Evolutionary conservation across 1,140 invertebrate genomes (phyloP).

Genomic region (Drosophila pandora): DNA sequence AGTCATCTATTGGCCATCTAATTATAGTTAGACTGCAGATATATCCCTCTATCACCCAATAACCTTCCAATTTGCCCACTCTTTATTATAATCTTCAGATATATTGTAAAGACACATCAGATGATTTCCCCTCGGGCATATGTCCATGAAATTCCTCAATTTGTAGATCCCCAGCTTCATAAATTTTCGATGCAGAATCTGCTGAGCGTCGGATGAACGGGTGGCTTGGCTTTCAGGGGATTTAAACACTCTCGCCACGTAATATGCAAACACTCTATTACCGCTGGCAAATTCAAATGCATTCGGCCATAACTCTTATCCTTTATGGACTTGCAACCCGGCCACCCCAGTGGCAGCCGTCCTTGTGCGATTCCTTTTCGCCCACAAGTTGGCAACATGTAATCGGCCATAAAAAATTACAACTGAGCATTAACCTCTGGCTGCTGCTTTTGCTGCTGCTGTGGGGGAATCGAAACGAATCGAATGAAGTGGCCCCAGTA

Average conservation of each 20-base stretch:
- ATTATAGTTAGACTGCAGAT: neutral
- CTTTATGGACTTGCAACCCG: constrained; percentile 63
- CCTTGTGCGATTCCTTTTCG: constrained; percentile 19
- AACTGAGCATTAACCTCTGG: constrained; percentile 79
- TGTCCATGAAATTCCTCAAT: constrained; percentile 7
- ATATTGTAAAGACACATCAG: constrained; percentile 6
- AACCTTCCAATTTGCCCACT: neutral
- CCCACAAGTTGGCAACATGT: constrained; percentile 72
- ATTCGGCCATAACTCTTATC: constrained; percentile 77
- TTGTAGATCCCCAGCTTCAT: constrained; percentile 25
- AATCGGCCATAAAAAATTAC: constrained; percentile 81
- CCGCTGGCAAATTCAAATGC: constrained; percentile 75
- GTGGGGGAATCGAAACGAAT: constrained; percentile 54
- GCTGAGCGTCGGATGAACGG: neutral
- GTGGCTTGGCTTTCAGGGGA: constrained; percentile 20
- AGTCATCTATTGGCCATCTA: too few species aligned
- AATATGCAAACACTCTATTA: constrained; percentile 49
- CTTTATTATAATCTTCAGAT: neutral
- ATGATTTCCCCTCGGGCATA: constrained; percentile 11
- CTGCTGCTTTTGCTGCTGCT: constrained; percentile 18
- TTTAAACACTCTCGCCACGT: constrained; percentile 25
- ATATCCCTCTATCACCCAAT: neutral
- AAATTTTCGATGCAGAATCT: constrained; percentile 18
- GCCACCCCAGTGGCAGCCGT: neutral
- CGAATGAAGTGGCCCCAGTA: constrained; percentile 31